phyloP scores from a whole-genome alignment of 2,113 vertebrate genomes.

The Neodontobutis hainanensis region DNA sequence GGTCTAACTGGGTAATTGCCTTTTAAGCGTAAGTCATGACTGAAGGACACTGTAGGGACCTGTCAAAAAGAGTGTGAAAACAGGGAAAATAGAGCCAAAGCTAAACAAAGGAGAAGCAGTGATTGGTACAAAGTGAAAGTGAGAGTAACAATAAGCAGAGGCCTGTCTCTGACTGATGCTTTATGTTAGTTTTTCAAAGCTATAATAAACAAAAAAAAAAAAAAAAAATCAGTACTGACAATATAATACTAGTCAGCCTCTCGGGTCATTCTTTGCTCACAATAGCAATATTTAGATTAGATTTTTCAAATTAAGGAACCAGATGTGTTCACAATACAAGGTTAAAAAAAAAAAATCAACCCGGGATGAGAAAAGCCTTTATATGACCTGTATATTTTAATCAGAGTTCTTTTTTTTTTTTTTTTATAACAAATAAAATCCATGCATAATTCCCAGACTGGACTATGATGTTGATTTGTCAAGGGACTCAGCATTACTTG shows the following conservation, averaged over 20 bases:
- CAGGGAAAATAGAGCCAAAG: constrained; percentile 10
- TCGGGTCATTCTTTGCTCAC: neutral
- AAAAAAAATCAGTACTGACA: neutral
- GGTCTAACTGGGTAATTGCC: constrained; percentile 63
- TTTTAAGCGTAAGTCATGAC: constrained; percentile 71
- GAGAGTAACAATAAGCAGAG: constrained; percentile 43
- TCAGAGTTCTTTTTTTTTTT: too few species aligned
- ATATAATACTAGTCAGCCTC: neutral
- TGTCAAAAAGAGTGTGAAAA: constrained; percentile 47
- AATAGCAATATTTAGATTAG: neutral
- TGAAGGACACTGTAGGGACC: constrained; percentile 61
- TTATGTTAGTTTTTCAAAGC: constrained; percentile 10
- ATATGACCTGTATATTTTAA: neutral
- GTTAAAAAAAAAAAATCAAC: too few species aligned
- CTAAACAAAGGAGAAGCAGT: constrained; percentile 6
- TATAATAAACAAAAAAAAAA: too few species aligned
- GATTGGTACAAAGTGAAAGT: constrained; percentile 16
- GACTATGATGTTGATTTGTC: neutral
- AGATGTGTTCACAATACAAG: too few species aligned
- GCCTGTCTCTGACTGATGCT: constrained; percentile 35
- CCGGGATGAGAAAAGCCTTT: too few species aligned
- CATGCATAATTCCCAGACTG: too few species aligned
- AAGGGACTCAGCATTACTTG: constrained; percentile 1
- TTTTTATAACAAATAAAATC: too few species aligned
- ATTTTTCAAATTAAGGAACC: neutral